Evolutionary conservation across 2,888 invertebrate species (phyloP), one percentile per base, ranked within the genome.

Genomic region (Ptychoptera contaminata): DNA sequence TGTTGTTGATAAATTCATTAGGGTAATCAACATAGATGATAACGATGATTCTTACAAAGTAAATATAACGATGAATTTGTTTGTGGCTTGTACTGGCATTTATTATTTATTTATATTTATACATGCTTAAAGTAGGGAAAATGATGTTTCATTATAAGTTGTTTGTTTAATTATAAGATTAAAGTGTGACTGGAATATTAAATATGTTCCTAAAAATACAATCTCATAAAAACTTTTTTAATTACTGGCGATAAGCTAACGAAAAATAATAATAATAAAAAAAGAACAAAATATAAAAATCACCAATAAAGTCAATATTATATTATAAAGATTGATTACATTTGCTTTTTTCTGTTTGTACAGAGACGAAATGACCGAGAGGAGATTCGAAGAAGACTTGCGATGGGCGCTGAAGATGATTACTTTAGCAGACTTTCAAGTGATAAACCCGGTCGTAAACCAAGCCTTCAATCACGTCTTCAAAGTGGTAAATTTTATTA

Each of bases 291-390:
- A 35, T 23, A 11, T 36, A 10, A 29, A 36, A 15, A 37, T 44
- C 40, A 10, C 11, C 7, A 10, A 39, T 47, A 49, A 47, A 46
- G 47, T 42, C 30, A 40, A 40, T 43, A 32, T 32, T 23, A 40
- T 39, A 45, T 40, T 30, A 30, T n/a, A 39, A 44, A 37, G 16
- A n/a, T 16, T 15, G n/a, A n/a, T 31, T 30, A 40, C 31, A 2
- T 29, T 39, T 16, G 36, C 43, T 31, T 44, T 48, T 41, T 49
- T 50, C 47, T 49, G 45, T 53, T 40, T 23, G 7, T 23, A 23
- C 23, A 90, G 82, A 80, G 87, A 65, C 79, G 84, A 57, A 90
- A 86, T 74, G 91, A 92, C 61, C 73, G 92, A 45, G 92, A 93
- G 66, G 91, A 92, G 67, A 92, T 93, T 54, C 76, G 91, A 49